Base-by-base conservation (phyloP, 2,797 vertebrate species). In the Buphagus erythrorhynchus region DNA sequence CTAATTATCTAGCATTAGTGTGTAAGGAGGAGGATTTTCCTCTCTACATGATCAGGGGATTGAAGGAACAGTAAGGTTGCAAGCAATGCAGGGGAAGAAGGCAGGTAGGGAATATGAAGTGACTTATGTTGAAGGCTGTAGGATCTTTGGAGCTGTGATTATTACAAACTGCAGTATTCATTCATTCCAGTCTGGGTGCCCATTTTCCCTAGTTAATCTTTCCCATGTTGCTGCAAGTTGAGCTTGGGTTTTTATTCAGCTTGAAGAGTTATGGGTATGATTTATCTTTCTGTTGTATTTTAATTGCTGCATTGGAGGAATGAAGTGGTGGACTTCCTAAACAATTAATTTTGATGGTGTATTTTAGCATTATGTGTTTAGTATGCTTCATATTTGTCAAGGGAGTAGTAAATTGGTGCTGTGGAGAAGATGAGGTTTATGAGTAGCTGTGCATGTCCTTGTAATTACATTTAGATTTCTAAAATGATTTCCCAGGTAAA, bases 21-120 rank as follows among this genome's bases (percentile, higher is more conserved):
- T 36, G 18, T n/a, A 28, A 76, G n/a, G 59, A 69, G 22, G 36
- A 63, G 11, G 14, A 45, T 59, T 90, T 63, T 67, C 7, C 4
- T 63, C 11, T 54, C 9, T 43, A 0, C 3, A 0, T 38, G 29
- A 48, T 26, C 10, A 55, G 36, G 12, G 20, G 4, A 2, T 51
- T 57, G 62, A 42, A 85, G 74, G 54, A 76, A 22, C 10, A 52
- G 59, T 33, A 13, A 83, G 21, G 8, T 36, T 88, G 35, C 28
- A 40, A 15, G 0, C 36, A 57, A 20, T 45, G 18, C 6, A 28
- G 48, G 13, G 22, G 13, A 86, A 35, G 61, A 62, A 87, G 46
- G 17, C 21, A 36, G 20, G 24, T 6, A 17, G 43, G 67, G 67
- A 25, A 48, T n/a, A 28, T 52, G 22, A 33, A 66, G 33, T 48